Conservation (phyloP, 2,113 vertebrate species). For the Chaenogobius annularis region DNA sequence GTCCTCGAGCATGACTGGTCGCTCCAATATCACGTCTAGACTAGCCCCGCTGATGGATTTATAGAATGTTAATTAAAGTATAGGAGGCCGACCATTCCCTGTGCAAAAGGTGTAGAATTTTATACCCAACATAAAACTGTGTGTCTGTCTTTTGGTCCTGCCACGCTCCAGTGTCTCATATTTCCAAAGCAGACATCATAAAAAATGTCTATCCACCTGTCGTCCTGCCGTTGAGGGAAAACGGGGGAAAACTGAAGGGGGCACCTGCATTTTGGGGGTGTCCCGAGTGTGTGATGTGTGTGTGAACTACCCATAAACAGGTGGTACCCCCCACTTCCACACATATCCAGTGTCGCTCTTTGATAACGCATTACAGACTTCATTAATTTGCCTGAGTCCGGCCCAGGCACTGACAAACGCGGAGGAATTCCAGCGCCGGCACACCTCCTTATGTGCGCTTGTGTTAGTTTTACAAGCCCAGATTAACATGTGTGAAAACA, state of each 20-base stretch:
- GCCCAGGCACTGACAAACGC: conserved; percentile 61
- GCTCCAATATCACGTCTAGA: not conserved
- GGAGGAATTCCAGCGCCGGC: conserved; percentile 65
- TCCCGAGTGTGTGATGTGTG: conserved; percentile 49
- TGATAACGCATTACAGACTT: conserved; percentile 78
- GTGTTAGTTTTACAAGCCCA: conserved; percentile 70
- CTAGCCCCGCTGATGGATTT: not conserved
- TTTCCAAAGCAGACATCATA: conserved; percentile 78
- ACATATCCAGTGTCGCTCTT: conserved; percentile 75
- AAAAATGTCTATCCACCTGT: conserved; percentile 79
- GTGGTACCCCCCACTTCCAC: conserved; percentile 59
- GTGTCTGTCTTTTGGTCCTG: conserved; percentile 31
- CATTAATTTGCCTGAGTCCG: conserved; percentile 66
- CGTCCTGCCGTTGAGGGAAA: conserved; percentile 57
- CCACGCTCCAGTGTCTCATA: conserved; percentile 69
- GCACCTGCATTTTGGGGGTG: conserved; percentile 74
- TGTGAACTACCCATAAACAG: conserved; percentile 63
- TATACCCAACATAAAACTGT: conserved; percentile 2
- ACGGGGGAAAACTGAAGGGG: not conserved
- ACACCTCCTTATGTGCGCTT: conserved; percentile 58
- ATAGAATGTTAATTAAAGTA: conserved; percentile 16
- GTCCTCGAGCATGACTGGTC: not conserved
- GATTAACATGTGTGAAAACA: conserved; percentile 76
- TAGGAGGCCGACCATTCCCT: conserved; percentile 14
- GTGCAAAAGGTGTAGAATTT: conserved; percentile 26